phyloP scores from a whole-genome alignment of 2,888 invertebrate genomes.

The Troides aeacus region DNA sequence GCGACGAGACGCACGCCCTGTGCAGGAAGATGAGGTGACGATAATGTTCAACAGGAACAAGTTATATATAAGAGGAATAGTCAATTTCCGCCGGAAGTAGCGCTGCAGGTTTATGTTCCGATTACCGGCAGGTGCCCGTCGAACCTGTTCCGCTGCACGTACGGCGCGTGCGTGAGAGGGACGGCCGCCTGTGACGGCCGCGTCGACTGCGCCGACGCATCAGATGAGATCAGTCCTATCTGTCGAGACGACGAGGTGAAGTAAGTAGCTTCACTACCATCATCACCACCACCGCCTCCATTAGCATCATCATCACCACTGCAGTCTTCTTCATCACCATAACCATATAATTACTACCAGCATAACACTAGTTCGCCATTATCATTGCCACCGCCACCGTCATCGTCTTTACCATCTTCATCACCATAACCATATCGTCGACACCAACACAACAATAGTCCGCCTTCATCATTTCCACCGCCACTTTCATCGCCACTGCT shows the following conservation, averaged over 20 bases:
- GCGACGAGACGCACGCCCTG: constrained; percentile 41
- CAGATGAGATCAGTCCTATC: constrained; percentile 35
- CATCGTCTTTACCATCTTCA: too few species aligned
- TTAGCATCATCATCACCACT: neutral
- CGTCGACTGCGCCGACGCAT: constrained; percentile 36
- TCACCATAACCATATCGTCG: too few species aligned
- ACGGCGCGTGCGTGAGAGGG: constrained; percentile 75
- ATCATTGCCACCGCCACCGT: too few species aligned
- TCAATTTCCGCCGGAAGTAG: too few species aligned
- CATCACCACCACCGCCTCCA: neutral
- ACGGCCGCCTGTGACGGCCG: constrained; percentile 54
- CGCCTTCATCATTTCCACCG: too few species aligned
- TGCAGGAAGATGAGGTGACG: constrained; percentile 40
- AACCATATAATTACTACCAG: too few species aligned
- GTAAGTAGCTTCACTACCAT: constrained; percentile 23
- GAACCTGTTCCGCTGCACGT: constrained; percentile 69
- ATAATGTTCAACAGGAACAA: neutral
- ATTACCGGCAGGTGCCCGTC: constrained; percentile 50
- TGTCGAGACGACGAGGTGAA: constrained; percentile 27
- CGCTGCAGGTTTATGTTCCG: too few species aligned
- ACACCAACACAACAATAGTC: too few species aligned
- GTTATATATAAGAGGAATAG: too few species aligned
- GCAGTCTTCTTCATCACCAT: too few species aligned
- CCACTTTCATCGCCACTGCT: too few species aligned
- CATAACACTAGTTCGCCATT: too few species aligned